phyloP scores from a whole-genome alignment of 2,113 vertebrate genomes.

The Gadus chalcogrammus region DNA sequence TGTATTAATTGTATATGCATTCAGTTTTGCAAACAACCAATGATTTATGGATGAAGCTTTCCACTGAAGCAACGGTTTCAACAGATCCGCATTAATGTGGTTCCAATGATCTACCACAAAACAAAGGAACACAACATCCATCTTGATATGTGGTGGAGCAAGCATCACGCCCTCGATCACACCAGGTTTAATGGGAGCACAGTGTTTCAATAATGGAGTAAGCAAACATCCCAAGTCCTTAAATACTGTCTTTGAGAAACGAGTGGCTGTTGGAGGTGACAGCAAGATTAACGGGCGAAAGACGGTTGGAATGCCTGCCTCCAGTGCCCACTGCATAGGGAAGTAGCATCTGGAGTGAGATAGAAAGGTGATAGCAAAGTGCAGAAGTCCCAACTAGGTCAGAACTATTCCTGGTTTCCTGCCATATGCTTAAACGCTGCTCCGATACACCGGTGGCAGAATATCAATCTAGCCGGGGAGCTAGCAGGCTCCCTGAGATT shows the following conservation, averaged over 20 bases:
- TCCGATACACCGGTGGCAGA: slow-evolving; percentile 44
- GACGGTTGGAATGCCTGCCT: slow-evolving; percentile 39
- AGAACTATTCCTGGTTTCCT: slow-evolving; percentile 68
- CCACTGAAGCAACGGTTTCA: too few relatives aligned
- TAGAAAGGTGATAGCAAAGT: slow-evolving; percentile 53
- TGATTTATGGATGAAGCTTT: too few relatives aligned
- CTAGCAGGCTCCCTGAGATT: slow-evolving; percentile 39
- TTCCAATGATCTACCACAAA: neutral
- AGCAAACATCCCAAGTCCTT: slow-evolving; percentile 8
- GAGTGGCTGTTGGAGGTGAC: slow-evolving; percentile 38
- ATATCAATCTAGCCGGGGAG: slow-evolving; percentile 58
- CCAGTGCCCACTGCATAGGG: slow-evolving; percentile 25
- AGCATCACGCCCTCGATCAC: neutral
- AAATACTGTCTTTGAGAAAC: slow-evolving; percentile 46
- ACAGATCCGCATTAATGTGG: neutral
- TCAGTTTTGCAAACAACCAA: too few relatives aligned
- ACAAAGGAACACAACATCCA: neutral
- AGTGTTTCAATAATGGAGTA: slow-evolving; percentile 8
- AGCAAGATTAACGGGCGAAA: slow-evolving; percentile 50
- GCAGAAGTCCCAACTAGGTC: slow-evolving; percentile 70
- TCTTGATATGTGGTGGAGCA: neutral
- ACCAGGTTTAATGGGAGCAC: neutral
- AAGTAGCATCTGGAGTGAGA: slow-evolving; percentile 42
- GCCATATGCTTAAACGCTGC: slow-evolving; percentile 64
- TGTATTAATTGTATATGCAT: too few relatives aligned